These are phyloP conservation scores for Tetheella fluctuosa DNA, from an alignment of 2,888 invertebrate species.

Conservation along the genomic window DNA sequence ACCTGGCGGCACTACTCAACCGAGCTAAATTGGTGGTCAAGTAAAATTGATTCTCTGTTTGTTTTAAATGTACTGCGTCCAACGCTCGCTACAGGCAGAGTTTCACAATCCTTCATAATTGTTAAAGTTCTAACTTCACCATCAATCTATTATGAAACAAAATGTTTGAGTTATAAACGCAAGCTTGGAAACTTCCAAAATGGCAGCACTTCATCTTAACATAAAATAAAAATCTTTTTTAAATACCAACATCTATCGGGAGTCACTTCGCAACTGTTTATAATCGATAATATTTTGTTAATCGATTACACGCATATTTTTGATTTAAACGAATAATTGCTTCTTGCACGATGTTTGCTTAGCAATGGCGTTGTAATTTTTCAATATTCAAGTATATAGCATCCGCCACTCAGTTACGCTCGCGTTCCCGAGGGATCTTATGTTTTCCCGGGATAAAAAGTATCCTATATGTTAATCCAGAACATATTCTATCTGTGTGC, in stretches of 20 bases:
- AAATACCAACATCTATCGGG: not conserved
- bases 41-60: not conserved
- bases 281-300: not conserved
- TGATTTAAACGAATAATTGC: slow-evolving; percentile 1
- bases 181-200: not conserved
- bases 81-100: slow-evolving; percentile 17
- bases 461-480: no score
- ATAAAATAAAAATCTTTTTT: not conserved
- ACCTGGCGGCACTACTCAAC: not conserved
- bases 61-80: slow-evolving; percentile 23
- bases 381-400: no score
- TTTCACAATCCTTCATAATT: slow-evolving; percentile 9
- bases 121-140: slow-evolving; percentile 9
- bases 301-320: not conserved
- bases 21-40: not conserved
- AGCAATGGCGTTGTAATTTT: not conserved
- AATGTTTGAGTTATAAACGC: not conserved
- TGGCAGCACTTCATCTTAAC: not conserved
- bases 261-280: slow-evolving; percentile 3
- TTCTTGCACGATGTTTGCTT: slow-evolving; percentile 5
- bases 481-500: no score
- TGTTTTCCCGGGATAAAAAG: no score
- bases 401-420: no score
- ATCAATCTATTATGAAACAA: not conserved
- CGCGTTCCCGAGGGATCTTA: no score